Percentiles rank a stretch among this genome's conserved stretches.
Evolutionary conservation across 2,888 invertebrate species (phyloP).

Genomic region (Colletes collaris): DNA sequence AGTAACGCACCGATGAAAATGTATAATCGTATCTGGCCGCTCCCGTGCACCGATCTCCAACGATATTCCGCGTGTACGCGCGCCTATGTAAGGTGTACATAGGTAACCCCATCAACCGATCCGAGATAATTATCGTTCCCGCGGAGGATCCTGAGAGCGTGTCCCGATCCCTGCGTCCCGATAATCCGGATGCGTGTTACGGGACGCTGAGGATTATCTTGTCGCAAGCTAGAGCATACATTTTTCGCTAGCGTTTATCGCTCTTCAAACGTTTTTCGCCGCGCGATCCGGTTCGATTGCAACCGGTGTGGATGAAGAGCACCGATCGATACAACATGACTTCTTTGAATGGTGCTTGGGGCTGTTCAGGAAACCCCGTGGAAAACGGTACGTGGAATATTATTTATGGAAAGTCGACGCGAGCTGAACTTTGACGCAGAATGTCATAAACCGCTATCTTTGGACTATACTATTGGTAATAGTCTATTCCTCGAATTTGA

Average conservation of each 20-base stretch:
- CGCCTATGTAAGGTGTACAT: conserved; percentile 56
- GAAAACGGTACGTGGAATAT: too few species aligned
- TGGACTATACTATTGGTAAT: too few species aligned
- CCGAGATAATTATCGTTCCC: conserved; percentile 74
- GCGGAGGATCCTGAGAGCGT: conserved; percentile 62
- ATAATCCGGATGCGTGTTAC: conserved; percentile 57
- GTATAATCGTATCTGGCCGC: conserved; percentile 76
- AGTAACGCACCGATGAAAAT: conserved; percentile 79
- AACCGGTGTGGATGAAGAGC: neutral
- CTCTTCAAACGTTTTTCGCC: neutral
- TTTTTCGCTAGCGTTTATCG: conserved; percentile 19
- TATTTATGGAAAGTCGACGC: too few species aligned
- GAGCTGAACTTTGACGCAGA: too few species aligned
- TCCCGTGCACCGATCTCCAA: conserved; percentile 57
- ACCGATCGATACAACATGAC: too few species aligned
- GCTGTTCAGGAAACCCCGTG: too few species aligned
- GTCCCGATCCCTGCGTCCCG: conserved; percentile 54
- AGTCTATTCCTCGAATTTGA: too few species aligned
- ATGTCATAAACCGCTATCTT: too few species aligned
- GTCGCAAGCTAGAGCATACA: conserved; percentile 5
- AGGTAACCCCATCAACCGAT: conserved; percentile 69
- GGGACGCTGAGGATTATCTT: conserved; percentile 30
- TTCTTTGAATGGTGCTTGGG: too few species aligned
- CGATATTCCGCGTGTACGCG: conserved; percentile 41
- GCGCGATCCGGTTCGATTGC: neutral